A percentile compares a stretch with the other conserved stretches of the same genome.
These are phyloP conservation scores for Araneus ventricosus DNA, from an alignment of 1,140 invertebrate species.

Conservation along the genomic window DNA sequence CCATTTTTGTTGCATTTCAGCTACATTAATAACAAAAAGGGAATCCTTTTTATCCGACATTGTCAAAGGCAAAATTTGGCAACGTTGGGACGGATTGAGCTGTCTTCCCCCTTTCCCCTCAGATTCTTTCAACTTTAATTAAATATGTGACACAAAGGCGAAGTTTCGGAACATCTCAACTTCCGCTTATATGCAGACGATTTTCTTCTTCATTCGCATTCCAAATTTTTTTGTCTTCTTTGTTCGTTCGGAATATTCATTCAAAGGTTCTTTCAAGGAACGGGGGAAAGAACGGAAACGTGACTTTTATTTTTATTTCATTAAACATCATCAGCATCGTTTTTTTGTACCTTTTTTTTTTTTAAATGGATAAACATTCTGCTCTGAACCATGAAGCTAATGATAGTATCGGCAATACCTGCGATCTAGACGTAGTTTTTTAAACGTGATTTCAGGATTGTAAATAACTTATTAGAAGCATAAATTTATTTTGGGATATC, in stretches of 20 bases:
- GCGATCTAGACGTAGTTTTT: background rate
- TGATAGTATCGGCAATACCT: background rate
- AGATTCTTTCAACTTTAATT: constrained; percentile 35
- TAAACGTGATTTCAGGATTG: background rate
- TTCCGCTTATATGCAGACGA: constrained; percentile 33
- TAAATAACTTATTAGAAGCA: background rate
- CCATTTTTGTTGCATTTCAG: background rate
- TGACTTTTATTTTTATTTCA: constrained; percentile 3
- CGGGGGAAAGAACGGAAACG: background rate
- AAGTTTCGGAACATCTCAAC: constrained; percentile 20
- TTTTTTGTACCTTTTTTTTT: background rate
- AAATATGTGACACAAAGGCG: constrained; percentile 33
- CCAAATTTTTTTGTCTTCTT: background rate
- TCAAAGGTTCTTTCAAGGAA: background rate
- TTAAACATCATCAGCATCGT: background rate
- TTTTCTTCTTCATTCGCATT: background rate
- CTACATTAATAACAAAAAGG: background rate
- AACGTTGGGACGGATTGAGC: background rate
- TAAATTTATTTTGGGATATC: background rate
- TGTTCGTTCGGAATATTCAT: constrained; percentile 11
- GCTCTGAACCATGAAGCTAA: background rate
- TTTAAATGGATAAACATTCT: background rate
- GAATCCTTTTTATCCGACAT: background rate
- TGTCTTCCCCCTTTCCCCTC: background rate
- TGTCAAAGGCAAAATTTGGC: constrained; percentile 10